Evolutionary conservation across 2,113 vertebrate species (phyloP).

Genomic region (Pyrgilauda ruficollis): DNA sequence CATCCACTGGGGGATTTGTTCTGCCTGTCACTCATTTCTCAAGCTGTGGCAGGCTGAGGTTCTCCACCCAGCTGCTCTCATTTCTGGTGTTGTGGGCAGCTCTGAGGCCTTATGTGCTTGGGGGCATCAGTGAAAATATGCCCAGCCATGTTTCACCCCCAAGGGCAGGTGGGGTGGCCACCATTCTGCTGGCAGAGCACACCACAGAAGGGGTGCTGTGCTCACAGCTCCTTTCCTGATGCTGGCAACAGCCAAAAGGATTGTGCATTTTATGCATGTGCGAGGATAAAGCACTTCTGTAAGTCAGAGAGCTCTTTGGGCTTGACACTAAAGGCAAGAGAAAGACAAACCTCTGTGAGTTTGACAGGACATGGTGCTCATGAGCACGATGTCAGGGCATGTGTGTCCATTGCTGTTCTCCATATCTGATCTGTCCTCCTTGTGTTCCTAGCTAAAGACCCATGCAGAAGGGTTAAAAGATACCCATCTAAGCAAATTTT

Average conservation of each 20-base stretch:
- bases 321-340: background rate
- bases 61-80: background rate
- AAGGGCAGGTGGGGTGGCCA: background rate
- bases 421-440: accelerated
- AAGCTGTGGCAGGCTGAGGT: background rate
- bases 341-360: background rate
- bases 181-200: background rate
- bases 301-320: accelerated
- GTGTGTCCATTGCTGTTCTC: accelerated
- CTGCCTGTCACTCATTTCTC: background rate
- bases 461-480: constrained; percentile 6
- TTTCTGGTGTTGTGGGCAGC: background rate
- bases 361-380: accelerated
- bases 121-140: background rate
- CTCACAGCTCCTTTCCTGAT: background rate
- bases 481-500: background rate
- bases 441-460: background rate
- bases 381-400: background rate
- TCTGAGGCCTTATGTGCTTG: accelerated
- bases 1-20: background rate
- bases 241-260: background rate
- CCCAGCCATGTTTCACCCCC: background rate
- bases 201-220: accelerated
- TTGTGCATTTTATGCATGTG: background rate
- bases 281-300: background rate